These are phyloP conservation scores for Lepidurus couesii DNA, from an alignment of 1,140 invertebrate genomes.

Conservation along the genomic window DNA sequence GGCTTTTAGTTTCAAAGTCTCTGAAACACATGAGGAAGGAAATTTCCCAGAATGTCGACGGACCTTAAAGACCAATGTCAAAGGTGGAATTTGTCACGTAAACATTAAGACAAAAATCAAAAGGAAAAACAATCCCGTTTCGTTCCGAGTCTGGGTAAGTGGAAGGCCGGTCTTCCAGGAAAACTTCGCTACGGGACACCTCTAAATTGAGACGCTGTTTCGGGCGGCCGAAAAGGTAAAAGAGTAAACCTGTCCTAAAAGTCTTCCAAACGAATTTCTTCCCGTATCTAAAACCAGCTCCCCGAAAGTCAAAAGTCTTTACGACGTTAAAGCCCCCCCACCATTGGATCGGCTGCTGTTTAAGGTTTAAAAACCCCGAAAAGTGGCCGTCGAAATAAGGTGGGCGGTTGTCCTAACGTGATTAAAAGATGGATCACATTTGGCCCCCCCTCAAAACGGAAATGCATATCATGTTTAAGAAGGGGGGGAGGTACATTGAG, in stretches of 20 bases:
- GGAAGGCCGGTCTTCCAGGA: background rate
- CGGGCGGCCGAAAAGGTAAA: background rate
- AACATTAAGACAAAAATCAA: constrained; percentile 22
- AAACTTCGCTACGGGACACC: background rate
- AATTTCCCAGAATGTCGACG: background rate
- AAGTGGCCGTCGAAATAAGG: background rate
- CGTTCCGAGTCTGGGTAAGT: background rate
- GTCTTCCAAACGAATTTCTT: too few species aligned
- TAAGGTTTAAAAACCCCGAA: background rate
- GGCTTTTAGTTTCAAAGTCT: background rate
- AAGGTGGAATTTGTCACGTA: background rate
- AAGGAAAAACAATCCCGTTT: background rate
- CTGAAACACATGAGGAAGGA: background rate
- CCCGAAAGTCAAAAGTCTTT: too few species aligned
- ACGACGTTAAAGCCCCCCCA: too few species aligned
- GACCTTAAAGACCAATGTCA: background rate
- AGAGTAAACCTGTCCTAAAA: background rate
- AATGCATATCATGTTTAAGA: constrained; percentile 10
- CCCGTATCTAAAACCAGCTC: too few species aligned
- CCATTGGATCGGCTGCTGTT: background rate
- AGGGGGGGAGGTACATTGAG: background rate
- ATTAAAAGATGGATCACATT: constrained; percentile 15
- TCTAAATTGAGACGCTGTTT: too few species aligned
- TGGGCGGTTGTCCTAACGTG: background rate
- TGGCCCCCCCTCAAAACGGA: background rate